Percentiles rank a stretch among this genome's conserved stretches.
Evolutionary conservation across 2,113 vertebrate species (phyloP).

Genomic region (Periophthalmodon schlosseri): DNA sequence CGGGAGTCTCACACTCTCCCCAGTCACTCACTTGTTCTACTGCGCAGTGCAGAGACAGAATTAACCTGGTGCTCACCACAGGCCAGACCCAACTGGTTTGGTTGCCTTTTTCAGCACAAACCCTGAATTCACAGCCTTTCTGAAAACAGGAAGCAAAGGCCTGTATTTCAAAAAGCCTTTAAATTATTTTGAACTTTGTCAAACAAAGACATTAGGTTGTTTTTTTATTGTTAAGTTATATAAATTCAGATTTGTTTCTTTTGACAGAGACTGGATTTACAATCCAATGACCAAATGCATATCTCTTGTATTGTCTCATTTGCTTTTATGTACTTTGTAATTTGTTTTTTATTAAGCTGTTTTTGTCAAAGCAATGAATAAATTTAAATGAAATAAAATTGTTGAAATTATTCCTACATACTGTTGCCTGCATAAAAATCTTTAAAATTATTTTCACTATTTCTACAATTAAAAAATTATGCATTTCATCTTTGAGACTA

Average conservation of each 20-base stretch:
- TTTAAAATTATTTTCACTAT: too few species aligned
- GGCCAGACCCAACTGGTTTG: constrained; percentile 52
- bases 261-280: constrained; percentile 81
- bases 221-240: constrained; percentile 83
- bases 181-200: constrained; percentile 80
- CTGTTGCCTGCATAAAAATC: neutral
- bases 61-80: constrained; percentile 31
- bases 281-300: constrained; percentile 83
- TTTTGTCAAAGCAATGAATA: constrained; percentile 78
- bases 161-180: constrained; percentile 67
- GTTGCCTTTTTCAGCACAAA: constrained; percentile 52
- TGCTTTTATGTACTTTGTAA: constrained; percentile 65
- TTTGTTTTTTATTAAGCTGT: constrained; percentile 69
- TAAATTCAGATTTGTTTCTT: constrained; percentile 67
- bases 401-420: neutral
- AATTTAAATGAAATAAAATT: constrained; percentile 65
- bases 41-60: neutral
- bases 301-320: constrained; percentile 77
- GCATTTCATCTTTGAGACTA: too few species aligned
- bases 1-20: neutral
- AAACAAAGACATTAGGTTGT: constrained; percentile 64
- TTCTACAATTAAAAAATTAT: too few species aligned
- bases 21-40: neutral
- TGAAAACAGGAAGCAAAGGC: constrained; percentile 59
- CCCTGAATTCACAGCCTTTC: constrained; percentile 46